Base-by-base conservation (phyloP, 1,140 invertebrate species). In the Heliconius himera region DNA sequence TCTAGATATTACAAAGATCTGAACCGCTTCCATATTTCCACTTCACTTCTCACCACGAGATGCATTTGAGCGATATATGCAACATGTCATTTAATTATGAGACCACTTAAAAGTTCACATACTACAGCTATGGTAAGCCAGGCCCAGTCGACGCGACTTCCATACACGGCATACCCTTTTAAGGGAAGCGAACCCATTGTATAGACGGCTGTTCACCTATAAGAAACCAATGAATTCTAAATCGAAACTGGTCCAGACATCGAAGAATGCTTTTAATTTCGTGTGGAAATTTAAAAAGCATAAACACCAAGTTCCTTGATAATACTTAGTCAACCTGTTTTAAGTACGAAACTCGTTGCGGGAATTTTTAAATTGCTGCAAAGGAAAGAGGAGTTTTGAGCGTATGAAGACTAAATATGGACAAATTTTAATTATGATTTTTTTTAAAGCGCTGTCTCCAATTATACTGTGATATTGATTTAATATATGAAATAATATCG, bases 121-220 rank as follows among this genome's bases (percentile, higher is more conserved):
- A 46, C 16, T 46, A 46, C 16, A 46, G 41, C 41, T 46, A 78
- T 79, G 81, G 83, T 46, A 82, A 83, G 83, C 70, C 71, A 79
- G 83, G 70, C 77, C 78, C 83, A 82, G 78, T 71, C 85, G 73
- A 74, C 54, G 81, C 70, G 78, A 51, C 81, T 74, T 51, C 87
- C 91, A 26, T 85, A 91, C 56, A 90, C 80, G 88, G 91, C 36
- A 70, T 66, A 70, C 74, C 91, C 88, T 82, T 54, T 73, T 91
- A 92, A 89, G 91, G 92, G 90, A 90, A 88, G 90, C 87, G 77
- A 89, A 82, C 84, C 86, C 85, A 93, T 93, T 93, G 90, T 93
- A 77, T 74, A 74, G 78, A 81, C 87, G 89, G 87, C 87, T 90
- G 88, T 89, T 90, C 86, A 89, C 91, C 88, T 86, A 87, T 83